These are phyloP conservation scores for Ceratosolen solmsi DNA, from an alignment of 1,140 invertebrate species.

Conservation along the genomic window DNA sequence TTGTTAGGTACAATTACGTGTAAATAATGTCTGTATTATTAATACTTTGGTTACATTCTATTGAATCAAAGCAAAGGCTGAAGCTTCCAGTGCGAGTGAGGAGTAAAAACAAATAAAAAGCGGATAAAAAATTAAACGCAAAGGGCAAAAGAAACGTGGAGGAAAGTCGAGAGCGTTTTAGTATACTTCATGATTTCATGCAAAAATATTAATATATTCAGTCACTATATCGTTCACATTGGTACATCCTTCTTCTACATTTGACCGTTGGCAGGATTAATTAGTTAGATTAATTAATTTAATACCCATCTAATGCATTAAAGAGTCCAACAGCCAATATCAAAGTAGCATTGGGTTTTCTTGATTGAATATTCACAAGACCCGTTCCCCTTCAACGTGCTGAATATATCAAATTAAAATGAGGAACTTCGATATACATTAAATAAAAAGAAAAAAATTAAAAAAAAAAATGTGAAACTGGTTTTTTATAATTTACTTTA, in stretches of 20 bases:
- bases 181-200: neutral
- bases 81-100: conserved; percentile 49
- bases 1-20: conserved; percentile 9
- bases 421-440: too few relatives aligned
- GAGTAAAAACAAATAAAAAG: conserved; percentile 21
- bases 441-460: conserved; percentile 33
- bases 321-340: too few relatives aligned
- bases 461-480: conserved; percentile 41
- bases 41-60: conserved; percentile 13
- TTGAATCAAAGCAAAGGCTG: conserved; percentile 47
- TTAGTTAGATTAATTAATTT: too few relatives aligned
- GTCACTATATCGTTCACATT: too few relatives aligned
- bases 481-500: conserved; percentile 39
- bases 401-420: too few relatives aligned
- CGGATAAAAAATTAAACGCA: neutral
- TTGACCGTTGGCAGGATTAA: too few relatives aligned
- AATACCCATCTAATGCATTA: too few relatives aligned
- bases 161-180: neutral
- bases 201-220: conserved; percentile 27
- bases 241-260: too few relatives aligned
- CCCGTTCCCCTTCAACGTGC: too few relatives aligned
- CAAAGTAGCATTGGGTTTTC: too few relatives aligned
- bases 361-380: too few relatives aligned
- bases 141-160: neutral
- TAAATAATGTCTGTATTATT: conserved; percentile 26